phyloP scores from a whole-genome alignment of 2,113 vertebrate genomes.

The Lathamus discolor region DNA sequence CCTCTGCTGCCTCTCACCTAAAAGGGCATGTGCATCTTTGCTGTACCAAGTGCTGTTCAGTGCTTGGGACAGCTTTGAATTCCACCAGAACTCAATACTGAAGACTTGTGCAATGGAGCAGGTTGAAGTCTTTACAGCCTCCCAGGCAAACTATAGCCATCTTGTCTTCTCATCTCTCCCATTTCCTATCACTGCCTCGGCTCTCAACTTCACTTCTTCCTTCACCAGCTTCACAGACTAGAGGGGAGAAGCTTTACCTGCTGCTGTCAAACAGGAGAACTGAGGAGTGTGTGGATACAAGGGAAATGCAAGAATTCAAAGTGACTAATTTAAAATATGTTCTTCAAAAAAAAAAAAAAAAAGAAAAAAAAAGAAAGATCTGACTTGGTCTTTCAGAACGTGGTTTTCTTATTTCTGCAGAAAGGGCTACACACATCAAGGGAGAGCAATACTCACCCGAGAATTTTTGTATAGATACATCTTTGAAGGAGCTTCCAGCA shows the following conservation, averaged over 20 bases:
- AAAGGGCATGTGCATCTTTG: fast-evolving
- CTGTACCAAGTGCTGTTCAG: not conserved
- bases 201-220: not conserved
- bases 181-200: not conserved
- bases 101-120: not conserved
- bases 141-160: not conserved
- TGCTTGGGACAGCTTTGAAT: not conserved
- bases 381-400: not conserved
- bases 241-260: not conserved
- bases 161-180: not conserved
- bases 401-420: conserved; percentile 6
- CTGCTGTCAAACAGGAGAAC: not conserved
- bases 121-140: not conserved
- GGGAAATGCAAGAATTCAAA: conserved; percentile 25
- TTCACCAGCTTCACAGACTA: not conserved
- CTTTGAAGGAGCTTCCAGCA: conserved; percentile 34
- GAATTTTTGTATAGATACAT: conserved; percentile 24
- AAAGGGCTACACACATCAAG: conserved; percentile 18
- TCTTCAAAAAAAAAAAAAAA: not conserved
- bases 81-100: not conserved
- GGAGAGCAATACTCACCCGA: not conserved
- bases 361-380: not conserved
- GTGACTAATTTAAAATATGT: conserved; percentile 9
- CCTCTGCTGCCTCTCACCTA: not conserved
- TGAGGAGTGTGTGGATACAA: not conserved